Percentiles rank a stretch among this genome's conserved stretches.
Evolutionary conservation across 1,140 invertebrate species (phyloP).

Genomic region (Caenorhabditis latens): DNA sequence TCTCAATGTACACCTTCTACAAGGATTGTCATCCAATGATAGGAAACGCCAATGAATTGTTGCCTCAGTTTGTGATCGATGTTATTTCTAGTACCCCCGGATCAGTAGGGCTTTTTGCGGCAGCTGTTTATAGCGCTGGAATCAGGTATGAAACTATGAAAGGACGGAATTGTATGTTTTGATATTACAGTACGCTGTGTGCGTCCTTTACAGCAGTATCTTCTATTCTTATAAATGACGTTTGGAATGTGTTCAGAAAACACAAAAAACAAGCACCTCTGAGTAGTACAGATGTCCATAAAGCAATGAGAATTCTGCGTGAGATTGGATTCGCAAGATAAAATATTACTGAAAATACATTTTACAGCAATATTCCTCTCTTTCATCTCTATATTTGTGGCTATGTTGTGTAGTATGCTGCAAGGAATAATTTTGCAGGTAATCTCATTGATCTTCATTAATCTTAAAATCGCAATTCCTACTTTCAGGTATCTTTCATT

Average conservation of each 20-base stretch:
- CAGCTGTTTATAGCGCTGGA: slow-evolving; percentile 65
- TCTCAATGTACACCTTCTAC: slow-evolving; percentile 69
- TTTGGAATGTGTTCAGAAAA: slow-evolving; percentile 60
- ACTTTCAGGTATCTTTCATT: slow-evolving; percentile 68
- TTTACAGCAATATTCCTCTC: slow-evolving; percentile 70
- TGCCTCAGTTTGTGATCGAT: slow-evolving; percentile 62
- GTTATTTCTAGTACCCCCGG: slow-evolving; percentile 63
- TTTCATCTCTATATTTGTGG: slow-evolving; percentile 58
- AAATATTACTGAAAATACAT: no score
- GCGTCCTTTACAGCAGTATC: slow-evolving; percentile 71
- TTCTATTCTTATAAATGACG: slow-evolving; percentile 68
- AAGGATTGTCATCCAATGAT: slow-evolving; percentile 68
- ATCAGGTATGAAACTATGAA: slow-evolving; percentile 33
- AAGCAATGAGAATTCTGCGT: slow-evolving; percentile 37
- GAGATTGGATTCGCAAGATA: neutral
- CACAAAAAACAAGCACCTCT: neutral
- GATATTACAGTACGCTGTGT: slow-evolving; percentile 69
- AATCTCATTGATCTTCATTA: neutral
- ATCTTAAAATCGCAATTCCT: neutral
- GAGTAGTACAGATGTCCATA: neutral
- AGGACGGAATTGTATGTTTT: neutral
- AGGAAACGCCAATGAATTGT: slow-evolving; percentile 58
- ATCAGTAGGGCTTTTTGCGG: slow-evolving; percentile 69
- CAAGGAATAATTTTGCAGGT: slow-evolving; percentile 70
- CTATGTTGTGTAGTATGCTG: slow-evolving; percentile 50